These are phyloP conservation scores for Dipodomys merriami DNA, from an alignment of 2,113 vertebrate genomes.

Conservation along the genomic window DNA sequence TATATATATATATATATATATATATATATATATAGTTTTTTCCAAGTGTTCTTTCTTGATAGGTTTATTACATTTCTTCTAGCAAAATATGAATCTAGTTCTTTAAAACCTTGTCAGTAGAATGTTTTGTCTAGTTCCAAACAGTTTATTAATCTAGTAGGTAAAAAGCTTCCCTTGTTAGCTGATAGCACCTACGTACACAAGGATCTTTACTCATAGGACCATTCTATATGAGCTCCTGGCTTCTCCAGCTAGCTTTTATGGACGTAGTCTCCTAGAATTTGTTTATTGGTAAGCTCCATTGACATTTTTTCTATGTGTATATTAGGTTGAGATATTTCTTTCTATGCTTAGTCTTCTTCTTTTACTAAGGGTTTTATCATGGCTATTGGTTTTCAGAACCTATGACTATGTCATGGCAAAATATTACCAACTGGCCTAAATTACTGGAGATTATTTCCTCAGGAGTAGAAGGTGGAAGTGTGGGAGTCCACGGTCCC, in stretches of 20 bases:
- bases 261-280: background rate
- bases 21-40: background rate
- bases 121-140: background rate
- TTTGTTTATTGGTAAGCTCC: too few species aligned
- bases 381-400: background rate
- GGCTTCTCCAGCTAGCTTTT: background rate
- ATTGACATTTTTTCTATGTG: background rate
- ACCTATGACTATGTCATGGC: background rate
- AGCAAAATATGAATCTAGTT: background rate
- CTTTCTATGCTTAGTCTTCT: background rate
- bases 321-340: background rate
- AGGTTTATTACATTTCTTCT: background rate
- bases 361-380: background rate
- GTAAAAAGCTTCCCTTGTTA: too few species aligned
- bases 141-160: background rate
- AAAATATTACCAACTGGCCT: background rate
- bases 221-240: background rate
- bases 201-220: background rate
- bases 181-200: background rate
- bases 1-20: too few species aligned
- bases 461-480: background rate
- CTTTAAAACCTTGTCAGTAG: background rate
- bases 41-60: background rate
- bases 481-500: background rate
- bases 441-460: background rate